Evolutionary conservation across 2,113 vertebrate species (phyloP).

Genomic region (Danionella cerebrum): DNA sequence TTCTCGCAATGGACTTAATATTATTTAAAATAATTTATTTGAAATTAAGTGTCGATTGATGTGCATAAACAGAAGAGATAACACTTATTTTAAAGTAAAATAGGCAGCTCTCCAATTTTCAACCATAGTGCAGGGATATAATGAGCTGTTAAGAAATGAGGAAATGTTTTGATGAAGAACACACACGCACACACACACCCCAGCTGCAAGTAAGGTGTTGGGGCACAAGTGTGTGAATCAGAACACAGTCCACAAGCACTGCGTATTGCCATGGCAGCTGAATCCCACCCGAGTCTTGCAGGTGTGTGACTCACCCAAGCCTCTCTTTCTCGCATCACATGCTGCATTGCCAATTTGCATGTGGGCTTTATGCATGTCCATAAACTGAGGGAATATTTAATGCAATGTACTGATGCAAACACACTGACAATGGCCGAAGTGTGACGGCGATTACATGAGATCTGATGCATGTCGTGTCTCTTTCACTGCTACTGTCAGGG

Average conservation of each 20-base stretch:
- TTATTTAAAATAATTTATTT: too few relatives aligned
- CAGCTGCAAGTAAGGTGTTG: background rate
- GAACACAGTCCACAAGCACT: constrained; percentile 30
- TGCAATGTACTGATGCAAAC: background rate
- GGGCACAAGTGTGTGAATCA: constrained; percentile 4
- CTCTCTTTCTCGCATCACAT: constrained; percentile 22
- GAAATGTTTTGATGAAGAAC: background rate
- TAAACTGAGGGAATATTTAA: background rate
- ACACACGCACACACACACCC: too few relatives aligned
- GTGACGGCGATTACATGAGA: background rate
- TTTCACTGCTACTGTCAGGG: background rate
- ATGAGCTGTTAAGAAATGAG: constrained; percentile 1
- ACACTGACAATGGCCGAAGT: background rate
- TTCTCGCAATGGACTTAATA: too few relatives aligned
- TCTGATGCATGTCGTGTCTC: background rate
- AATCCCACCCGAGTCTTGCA: constrained; percentile 44
- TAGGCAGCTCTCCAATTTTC: background rate
- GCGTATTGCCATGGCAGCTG: constrained; percentile 42
- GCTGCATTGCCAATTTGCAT: constrained; percentile 27
- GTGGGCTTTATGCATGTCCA: background rate
- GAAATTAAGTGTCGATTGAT: too few relatives aligned
- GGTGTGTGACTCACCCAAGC: constrained; percentile 42
- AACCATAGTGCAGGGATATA: background rate
- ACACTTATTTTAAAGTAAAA: background rate
- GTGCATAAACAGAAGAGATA: background rate